Evolutionary conservation across 2,113 vertebrate species (phyloP), one percentile per base, ranked within the genome.

Genomic region (Takifugu flavidus): DNA sequence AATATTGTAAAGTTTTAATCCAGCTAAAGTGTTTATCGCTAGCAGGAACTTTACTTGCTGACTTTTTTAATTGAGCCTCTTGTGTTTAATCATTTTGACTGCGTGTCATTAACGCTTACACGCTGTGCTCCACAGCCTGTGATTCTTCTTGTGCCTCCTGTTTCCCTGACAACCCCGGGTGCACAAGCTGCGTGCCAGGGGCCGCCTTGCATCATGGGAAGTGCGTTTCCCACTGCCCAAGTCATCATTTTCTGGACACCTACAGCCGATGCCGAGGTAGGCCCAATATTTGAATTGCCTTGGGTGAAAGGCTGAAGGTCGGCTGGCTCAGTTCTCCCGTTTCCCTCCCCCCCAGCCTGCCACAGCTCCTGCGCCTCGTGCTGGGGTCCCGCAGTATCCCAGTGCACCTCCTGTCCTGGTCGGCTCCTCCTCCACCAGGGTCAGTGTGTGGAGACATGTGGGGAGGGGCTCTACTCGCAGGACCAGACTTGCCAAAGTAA

Each of bases 401-500:
- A 96, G 53, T 99, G 97, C 43, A 83, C 76, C 11, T 79, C 74
- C 58, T 99, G 97, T 61, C n/a, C 72, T 25, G 61, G 13, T 1
- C 86, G 85, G 11, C 83, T 82, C n/a, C 80, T 77, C 0, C 56
- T 98, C n/a, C 90, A 0, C 56, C 84, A 82, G 59, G 93, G 93
- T 43, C 92, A 88, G 77, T 98, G 96, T 78, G 86, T 96, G 79
- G 74, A 85, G 43, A 49, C 3, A 70, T 99, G 97, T 11, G 95
- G 93, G 66, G 90, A 94, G 26, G 93, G 93, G 0, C 92, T 95
- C 67, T 98, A 93, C 79, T 67, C 87, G 27, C 88, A 91, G 50
- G 88, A 70, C 0, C 34, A 74, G 2, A 0, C 85, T 85, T 99
- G 97, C 85, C 92, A 84, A 83, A 94, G 97, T 98, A 90, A 86